Percentiles rank a stretch among this genome's conserved stretches.
Conservation (phyloP, 2,888 invertebrate genomes). For the Gastracanthus pulcherrimus region DNA sequence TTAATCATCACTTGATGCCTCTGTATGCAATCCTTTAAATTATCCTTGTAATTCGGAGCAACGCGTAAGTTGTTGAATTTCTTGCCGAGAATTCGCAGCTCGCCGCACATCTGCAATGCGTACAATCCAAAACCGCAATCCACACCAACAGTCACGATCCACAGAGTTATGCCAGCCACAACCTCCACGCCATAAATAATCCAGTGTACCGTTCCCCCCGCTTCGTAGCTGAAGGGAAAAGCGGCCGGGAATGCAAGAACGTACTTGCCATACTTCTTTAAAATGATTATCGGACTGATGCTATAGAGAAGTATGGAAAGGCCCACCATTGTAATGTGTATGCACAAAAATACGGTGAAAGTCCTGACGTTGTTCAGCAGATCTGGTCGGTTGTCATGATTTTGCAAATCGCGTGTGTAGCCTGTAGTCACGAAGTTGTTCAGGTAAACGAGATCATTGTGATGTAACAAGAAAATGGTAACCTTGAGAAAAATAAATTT, state of each 20-base stretch:
- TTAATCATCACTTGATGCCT: too few relatives aligned
- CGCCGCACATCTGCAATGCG: conserved; percentile 62
- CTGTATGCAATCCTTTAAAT: too few relatives aligned
- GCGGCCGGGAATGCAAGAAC: not conserved
- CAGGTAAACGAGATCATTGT: not conserved
- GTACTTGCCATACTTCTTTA: not conserved
- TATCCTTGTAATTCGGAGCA: conserved; percentile 27
- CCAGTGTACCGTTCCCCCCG: conserved; percentile 1
- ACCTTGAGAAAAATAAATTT: too few relatives aligned
- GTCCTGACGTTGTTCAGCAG: not conserved
- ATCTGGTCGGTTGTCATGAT: not conserved
- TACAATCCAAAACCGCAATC: conserved; percentile 64
- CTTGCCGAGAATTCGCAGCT: conserved; percentile 59
- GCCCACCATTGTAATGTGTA: not conserved
- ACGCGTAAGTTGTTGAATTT: conserved; percentile 44
- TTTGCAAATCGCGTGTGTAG: not conserved
- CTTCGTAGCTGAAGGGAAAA: not conserved
- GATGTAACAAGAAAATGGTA: not conserved
- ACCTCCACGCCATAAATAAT: not conserved
- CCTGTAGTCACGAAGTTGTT: not conserved
- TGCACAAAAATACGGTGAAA: not conserved
- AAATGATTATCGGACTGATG: not conserved
- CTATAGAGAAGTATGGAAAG: not conserved
- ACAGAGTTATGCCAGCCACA: not conserved
- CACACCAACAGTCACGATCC: conserved; percentile 47